phyloP scores from a whole-genome alignment of 2,888 invertebrate genomes.

The Drosophila demipolita region DNA sequence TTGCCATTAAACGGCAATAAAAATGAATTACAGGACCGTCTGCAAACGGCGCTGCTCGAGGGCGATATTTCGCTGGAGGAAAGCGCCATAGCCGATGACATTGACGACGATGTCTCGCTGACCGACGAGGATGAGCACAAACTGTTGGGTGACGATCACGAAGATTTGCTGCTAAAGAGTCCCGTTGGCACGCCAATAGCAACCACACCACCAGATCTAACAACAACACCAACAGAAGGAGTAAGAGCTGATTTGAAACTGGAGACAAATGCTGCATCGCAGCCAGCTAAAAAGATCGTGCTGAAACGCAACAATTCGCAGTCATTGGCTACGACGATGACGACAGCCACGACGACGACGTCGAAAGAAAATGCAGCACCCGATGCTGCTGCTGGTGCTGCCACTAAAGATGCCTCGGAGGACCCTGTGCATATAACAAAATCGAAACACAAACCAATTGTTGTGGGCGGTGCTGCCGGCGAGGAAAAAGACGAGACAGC shows the following conservation, averaged over 20 bases:
- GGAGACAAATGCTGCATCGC: slow-evolving; percentile 24
- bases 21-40: slow-evolving; percentile 91
- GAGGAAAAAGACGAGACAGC: slow-evolving; percentile 51
- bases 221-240: background rate
- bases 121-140: slow-evolving; percentile 85
- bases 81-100: slow-evolving; percentile 85
- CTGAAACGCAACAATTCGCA: slow-evolving; percentile 81
- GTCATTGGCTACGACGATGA: slow-evolving; percentile 23
- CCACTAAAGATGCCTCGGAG: slow-evolving; percentile 83
- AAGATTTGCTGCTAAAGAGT: slow-evolving; percentile 78
- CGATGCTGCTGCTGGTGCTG: slow-evolving; percentile 73
- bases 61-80: slow-evolving; percentile 84
- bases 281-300: slow-evolving; percentile 77
- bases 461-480: slow-evolving; percentile 55
- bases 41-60: slow-evolving; percentile 87
- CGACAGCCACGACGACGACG: slow-evolving; percentile 30
- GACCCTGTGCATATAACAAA: slow-evolving; percentile 84
- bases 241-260: slow-evolving; percentile 17
- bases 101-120: slow-evolving; percentile 86
- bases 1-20: slow-evolving; percentile 92
- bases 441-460: slow-evolving; percentile 77
- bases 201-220: slow-evolving; percentile 44
- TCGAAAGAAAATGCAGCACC: slow-evolving; percentile 81
- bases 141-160: slow-evolving; percentile 81
- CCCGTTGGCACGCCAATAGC: slow-evolving; percentile 73